phyloP scores from a whole-genome alignment of 2,888 invertebrate genomes.

The Unio delphinus region DNA sequence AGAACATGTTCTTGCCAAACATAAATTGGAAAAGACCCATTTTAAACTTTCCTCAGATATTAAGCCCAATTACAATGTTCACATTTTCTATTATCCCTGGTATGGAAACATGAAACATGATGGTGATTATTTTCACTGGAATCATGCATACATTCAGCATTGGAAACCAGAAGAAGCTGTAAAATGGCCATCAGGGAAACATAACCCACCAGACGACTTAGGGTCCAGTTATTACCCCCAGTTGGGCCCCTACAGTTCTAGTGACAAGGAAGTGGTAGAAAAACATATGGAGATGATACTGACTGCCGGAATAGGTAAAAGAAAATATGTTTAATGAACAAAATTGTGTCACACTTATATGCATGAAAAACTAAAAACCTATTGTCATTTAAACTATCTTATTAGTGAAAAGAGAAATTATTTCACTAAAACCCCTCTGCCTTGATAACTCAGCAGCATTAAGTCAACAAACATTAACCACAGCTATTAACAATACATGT shows the following conservation, averaged over 20 bases:
- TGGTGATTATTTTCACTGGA: constrained; percentile 70
- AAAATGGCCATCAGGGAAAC: constrained; percentile 73
- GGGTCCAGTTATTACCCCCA: constrained; percentile 75
- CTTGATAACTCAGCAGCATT: too few species aligned
- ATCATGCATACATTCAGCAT: constrained; percentile 68
- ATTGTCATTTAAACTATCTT: too few species aligned
- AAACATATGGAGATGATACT: constrained; percentile 78
- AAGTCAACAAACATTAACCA: too few species aligned
- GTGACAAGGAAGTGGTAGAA: constrained; percentile 73
- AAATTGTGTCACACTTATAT: too few species aligned
- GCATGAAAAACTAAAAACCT: too few species aligned
- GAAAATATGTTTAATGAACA: not conserved
- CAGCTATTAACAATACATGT: too few species aligned
- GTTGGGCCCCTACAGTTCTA: constrained; percentile 75
- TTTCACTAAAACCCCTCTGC: too few species aligned
- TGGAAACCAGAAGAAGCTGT: constrained; percentile 69
- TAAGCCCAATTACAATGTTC: constrained; percentile 63
- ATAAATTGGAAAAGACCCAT: constrained; percentile 1
- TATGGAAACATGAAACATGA: constrained; percentile 66
- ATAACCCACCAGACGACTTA: constrained; percentile 75
- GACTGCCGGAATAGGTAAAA: constrained; percentile 74
- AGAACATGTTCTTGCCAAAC: not conserved
- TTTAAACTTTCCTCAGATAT: not conserved
- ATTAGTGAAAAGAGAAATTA: too few species aligned
- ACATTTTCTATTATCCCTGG: constrained; percentile 73